Base-by-base conservation (phyloP, 64 coral and sea anemone genomes). In the Stylophora pistillata region DNA sequence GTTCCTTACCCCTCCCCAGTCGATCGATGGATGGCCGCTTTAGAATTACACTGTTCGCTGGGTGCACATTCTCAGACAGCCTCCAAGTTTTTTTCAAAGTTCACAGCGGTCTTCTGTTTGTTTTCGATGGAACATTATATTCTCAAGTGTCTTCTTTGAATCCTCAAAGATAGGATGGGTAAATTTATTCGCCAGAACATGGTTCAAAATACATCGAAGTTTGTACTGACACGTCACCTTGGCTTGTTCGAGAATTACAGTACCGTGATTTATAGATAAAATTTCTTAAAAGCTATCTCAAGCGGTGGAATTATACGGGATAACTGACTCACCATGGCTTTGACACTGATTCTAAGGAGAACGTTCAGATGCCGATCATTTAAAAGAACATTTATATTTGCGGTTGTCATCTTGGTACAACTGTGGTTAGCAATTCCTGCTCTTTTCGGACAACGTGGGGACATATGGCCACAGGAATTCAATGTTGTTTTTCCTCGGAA, bases 391-490 rank as follows among this genome's bases (percentile, higher is more conserved):
- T 26, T 97, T 30, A 81, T 97, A 37, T 97, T 97, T 83, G 72
- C 85, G n/a, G 95, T 93, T 17, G 91, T 93, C 21, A 32, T 97
- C 10, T 59, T 97, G 11, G 21, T 93, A 5, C 95, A 97, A 82
- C 26, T 97, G 5, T 97, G 95, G 95, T 55, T 97, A 10, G 95
- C 95, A 28, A 71, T 97, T 68, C 95, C 95, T 31, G 95, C 93
- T 0, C n/a, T 97, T 5, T 97, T 97, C 52, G 71, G 94, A 11
- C 91, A 97, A 27, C 70, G 74, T 1, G 76, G 77, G 65, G 64
- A 89, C 0, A 82, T 34, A 53, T 97, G 95, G 95, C 95, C 95
- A n/a, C 87, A 97, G 47, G 61, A 14, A 16, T 97, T 97, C 75
- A 66, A 84, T 10, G 70, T 97, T 29, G 71, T 37, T 58, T 65